These are phyloP conservation scores for Drosophila serrata DNA, from an alignment of 1,140 invertebrate species.

Conservation along the genomic window DNA sequence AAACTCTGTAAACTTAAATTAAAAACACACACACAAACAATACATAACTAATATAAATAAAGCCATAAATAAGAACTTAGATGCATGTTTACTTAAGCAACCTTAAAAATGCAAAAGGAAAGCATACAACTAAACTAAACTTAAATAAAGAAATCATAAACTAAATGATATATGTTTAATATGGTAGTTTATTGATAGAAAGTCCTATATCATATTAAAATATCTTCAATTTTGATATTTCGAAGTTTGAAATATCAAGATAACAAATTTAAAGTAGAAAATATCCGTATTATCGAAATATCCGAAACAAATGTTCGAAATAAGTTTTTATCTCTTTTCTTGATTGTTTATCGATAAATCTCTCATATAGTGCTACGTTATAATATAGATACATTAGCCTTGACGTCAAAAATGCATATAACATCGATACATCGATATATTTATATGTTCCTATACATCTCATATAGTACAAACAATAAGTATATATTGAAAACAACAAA, in stretches of 20 bases:
- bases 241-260: background rate
- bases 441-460: no score
- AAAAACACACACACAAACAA: background rate
- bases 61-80: background rate
- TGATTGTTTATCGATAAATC: background rate
- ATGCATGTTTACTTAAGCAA: background rate
- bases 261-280: background rate
- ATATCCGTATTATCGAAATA: background rate
- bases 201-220: background rate
- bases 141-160: background rate
- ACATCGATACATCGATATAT: background rate
- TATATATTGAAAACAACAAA: no score
- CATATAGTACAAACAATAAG: background rate
- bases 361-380: background rate
- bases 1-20: background rate
- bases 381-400: no score
- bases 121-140: background rate
- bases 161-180: background rate
- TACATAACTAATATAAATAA: background rate
- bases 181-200: background rate
- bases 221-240: no score
- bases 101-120: background rate
- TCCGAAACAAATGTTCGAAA: no score
- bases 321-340: background rate
- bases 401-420: no score